Conservation (phyloP, 2,113 vertebrate genomes). For the Sylvilagus bachmani region DNA sequence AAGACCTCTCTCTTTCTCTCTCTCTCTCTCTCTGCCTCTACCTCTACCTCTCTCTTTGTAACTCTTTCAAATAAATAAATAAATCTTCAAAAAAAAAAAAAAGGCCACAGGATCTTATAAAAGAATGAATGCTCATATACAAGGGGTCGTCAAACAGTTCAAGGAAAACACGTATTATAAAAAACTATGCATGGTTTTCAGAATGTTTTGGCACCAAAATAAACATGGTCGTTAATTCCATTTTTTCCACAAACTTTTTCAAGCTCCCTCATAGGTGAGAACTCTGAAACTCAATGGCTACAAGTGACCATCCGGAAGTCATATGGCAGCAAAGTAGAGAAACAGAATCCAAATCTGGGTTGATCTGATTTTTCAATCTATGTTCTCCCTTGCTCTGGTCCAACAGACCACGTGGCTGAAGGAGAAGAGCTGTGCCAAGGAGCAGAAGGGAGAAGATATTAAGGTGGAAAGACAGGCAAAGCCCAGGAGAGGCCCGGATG, state of each 20-base stretch:
- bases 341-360: neutral
- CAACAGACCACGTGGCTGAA: neutral
- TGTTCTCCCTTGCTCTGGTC: fast-evolving
- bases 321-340: neutral
- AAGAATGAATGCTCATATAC: neutral
- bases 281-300: neutral
- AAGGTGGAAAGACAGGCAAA: neutral
- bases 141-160: too few species aligned
- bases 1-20: too few species aligned
- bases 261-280: neutral
- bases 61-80: too few species aligned
- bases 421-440: neutral
- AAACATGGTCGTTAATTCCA: too few species aligned
- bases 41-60: too few species aligned
- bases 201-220: too few species aligned
- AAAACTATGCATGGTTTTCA: too few species aligned
- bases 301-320: neutral
- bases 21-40: too few species aligned
- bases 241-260: too few species aligned
- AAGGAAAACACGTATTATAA: too few species aligned
- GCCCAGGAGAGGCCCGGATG: neutral
- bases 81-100: too few species aligned
- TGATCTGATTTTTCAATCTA: neutral
- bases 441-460: neutral
- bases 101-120: neutral